Evolutionary conservation across 2,797 vertebrate species (phyloP).

Genomic region (Spinus pinus): DNA sequence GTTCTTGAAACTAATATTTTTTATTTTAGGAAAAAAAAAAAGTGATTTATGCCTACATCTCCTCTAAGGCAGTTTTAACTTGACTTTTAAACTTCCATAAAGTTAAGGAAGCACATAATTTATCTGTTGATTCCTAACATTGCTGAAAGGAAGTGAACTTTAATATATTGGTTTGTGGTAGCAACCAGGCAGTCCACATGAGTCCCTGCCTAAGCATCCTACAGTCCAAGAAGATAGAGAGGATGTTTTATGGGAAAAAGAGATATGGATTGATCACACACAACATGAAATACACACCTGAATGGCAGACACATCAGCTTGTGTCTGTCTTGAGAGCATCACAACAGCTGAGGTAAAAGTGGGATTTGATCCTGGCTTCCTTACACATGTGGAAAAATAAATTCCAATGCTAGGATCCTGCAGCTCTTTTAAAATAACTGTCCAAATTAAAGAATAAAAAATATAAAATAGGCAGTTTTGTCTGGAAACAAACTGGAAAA

Average conservation of each 20-base stretch:
- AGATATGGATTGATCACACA: neutral
- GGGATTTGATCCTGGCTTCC: neutral
- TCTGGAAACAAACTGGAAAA: neutral
- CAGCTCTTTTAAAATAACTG: neutral
- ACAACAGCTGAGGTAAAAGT: neutral
- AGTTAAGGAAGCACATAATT: neutral
- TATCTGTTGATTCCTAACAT: neutral
- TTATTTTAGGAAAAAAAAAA: neutral
- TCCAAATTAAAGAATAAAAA: neutral
- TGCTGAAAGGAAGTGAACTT: neutral
- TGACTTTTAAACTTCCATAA: neutral
- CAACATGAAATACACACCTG: neutral
- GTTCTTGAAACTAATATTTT: neutral
- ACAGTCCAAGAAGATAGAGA: neutral
- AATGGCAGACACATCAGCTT: neutral
- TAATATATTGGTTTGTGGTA: neutral
- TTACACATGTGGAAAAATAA: neutral
- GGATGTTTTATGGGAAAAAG: neutral
- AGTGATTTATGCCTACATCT: neutral
- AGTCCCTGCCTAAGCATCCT: neutral
- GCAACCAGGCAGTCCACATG: neutral
- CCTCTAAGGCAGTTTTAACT: neutral
- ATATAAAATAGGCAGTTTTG: neutral
- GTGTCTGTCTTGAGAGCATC: neutral
- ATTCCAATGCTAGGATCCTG: neutral